phyloP scores from a whole-genome alignment of 2,888 invertebrate species.

The Cryptophagus acutangulus region DNA sequence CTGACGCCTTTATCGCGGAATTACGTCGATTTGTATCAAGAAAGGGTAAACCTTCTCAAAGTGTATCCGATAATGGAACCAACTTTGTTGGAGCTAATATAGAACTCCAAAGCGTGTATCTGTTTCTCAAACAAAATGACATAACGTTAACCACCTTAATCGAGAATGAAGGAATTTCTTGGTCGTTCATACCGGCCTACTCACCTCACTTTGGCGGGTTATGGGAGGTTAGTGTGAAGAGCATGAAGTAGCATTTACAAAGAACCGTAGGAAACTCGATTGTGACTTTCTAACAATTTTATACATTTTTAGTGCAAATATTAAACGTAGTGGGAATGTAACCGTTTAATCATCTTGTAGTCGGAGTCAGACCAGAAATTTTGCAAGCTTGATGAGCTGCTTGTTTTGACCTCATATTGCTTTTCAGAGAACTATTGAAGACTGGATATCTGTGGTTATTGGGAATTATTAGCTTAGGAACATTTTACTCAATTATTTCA shows the following conservation, averaged over 20 bases:
- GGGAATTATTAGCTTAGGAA: no score
- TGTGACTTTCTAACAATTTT: constrained; percentile 30
- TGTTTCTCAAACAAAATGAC: constrained; percentile 9
- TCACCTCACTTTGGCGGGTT: constrained; percentile 29
- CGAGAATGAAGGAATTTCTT: not conserved
- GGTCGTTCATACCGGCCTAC: constrained; percentile 31
- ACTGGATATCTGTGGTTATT: no score
- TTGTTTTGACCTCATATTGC: no score
- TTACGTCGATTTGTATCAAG: constrained; percentile 26
- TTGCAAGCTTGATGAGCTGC: no score
- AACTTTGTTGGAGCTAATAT: constrained; percentile 21
- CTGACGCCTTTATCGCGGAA: constrained; percentile 26
- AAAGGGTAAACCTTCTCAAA: constrained; percentile 20
- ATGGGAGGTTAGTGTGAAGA: constrained; percentile 19
- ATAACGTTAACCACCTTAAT: not conserved
- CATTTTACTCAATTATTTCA: no score
- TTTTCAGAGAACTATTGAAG: no score
- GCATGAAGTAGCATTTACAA: constrained; percentile 28
- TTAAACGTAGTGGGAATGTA: no score
- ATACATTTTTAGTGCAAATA: constrained; percentile 27
- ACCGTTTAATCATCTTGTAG: no score
- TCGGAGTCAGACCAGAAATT: no score
- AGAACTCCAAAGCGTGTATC: constrained; percentile 10
- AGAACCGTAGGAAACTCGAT: constrained; percentile 20
- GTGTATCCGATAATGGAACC: constrained; percentile 29